Conservation (phyloP, 2,888 invertebrate genomes). For the Hofmannophila pseudospretella region DNA sequence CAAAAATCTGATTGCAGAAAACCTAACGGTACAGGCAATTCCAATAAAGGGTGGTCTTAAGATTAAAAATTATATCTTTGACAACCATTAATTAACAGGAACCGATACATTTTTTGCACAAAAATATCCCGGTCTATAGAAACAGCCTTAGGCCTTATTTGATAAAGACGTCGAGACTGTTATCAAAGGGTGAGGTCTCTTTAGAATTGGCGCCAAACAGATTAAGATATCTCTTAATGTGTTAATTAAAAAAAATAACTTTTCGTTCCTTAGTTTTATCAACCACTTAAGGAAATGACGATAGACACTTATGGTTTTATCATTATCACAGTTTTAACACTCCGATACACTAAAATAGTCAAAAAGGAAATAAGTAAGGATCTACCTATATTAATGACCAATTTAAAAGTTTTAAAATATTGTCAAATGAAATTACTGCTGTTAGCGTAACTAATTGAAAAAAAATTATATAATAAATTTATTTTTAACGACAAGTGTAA, state of each 20-base stretch:
- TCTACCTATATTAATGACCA: too few species aligned
- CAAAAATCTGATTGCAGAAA: too few species aligned
- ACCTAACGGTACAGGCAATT: too few species aligned
- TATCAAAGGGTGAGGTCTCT: constrained; percentile 64
- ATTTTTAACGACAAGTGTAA: too few species aligned
- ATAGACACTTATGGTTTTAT: constrained; percentile 55
- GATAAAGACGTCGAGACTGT: constrained; percentile 62
- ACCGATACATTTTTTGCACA: constrained; percentile 63
- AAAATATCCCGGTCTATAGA: constrained; percentile 47
- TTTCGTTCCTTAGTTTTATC: constrained; percentile 57
- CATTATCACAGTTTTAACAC: constrained; percentile 69
- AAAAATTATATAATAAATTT: too few species aligned
- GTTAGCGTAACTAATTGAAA: too few species aligned
- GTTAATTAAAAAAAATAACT: constrained; percentile 72
- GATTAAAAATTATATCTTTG: constrained; percentile 29
- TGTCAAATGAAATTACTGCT: too few species aligned
- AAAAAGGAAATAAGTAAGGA: too few species aligned
- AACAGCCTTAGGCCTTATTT: constrained; percentile 47
- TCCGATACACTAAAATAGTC: constrained; percentile 55
- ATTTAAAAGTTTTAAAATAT: too few species aligned
- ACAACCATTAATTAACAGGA: constrained; percentile 49
- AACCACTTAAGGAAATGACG: constrained; percentile 61
- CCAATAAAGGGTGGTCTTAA: constrained; percentile 56
- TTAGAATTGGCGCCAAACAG: constrained; percentile 71
- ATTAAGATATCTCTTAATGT: constrained; percentile 74